A percentile compares a stretch with the other conserved stretches of the same genome.
These are phyloP conservation scores for Seison nebaliae DNA, from an alignment of 1,140 invertebrate species.

Conservation along the genomic window DNA sequence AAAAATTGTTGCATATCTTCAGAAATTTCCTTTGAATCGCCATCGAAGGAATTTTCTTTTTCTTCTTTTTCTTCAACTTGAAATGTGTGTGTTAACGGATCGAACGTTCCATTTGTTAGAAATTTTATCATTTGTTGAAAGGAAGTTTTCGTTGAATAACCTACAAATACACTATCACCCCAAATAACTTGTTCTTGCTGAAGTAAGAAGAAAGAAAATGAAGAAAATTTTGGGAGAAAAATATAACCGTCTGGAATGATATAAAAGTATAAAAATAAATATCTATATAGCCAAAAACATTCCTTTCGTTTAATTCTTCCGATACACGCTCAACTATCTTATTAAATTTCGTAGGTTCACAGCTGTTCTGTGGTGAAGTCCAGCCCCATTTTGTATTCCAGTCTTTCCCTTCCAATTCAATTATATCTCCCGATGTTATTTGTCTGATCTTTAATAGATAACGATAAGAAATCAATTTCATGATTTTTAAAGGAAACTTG, in stretches of 20 bases:
- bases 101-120: slow-evolving; percentile 21
- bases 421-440: slow-evolving; percentile 24
- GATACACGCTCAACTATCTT: slow-evolving; percentile 19
- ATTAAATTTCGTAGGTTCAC: slow-evolving; percentile 22
- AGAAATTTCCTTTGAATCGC: slow-evolving; percentile 15
- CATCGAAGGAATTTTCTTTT: slow-evolving; percentile 15
- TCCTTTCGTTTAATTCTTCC: slow-evolving; percentile 22
- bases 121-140: slow-evolving; percentile 24
- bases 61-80: slow-evolving; percentile 17
- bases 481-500: too few species aligned
- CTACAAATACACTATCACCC: slow-evolving; percentile 23
- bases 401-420: slow-evolving; percentile 24
- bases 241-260: slow-evolving; percentile 19
- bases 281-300: slow-evolving; percentile 23
- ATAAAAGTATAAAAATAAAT: slow-evolving; percentile 29
- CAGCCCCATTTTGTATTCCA: slow-evolving; percentile 24
- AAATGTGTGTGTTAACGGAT: slow-evolving; percentile 20
- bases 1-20: slow-evolving; percentile 13
- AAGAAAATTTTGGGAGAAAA: neutral
- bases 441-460: slow-evolving; percentile 19
- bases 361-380: slow-evolving; percentile 25
- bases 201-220: neutral
- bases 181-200: slow-evolving; percentile 24
- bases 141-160: slow-evolving; percentile 22
- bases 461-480: too few species aligned